phyloP scores from a whole-genome alignment of 2,113 vertebrate genomes.

The Hylia prasina region DNA sequence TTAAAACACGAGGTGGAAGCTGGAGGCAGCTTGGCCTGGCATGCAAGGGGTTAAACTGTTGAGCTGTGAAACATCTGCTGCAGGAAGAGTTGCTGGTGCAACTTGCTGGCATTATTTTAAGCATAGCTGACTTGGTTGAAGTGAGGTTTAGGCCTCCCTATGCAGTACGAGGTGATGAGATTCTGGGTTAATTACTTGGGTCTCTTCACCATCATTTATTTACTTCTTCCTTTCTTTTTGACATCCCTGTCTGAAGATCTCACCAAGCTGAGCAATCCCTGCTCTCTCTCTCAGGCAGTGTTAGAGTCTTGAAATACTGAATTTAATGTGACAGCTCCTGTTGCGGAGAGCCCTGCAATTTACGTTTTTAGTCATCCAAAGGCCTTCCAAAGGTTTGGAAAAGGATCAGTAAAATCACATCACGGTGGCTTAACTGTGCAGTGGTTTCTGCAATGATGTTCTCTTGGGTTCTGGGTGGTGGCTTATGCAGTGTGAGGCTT shows the following conservation, averaged over 20 bases:
- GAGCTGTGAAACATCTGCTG: background rate
- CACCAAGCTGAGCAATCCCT: background rate
- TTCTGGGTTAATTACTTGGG: background rate
- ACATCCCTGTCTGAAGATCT: background rate
- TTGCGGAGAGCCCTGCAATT: background rate
- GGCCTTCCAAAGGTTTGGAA: background rate
- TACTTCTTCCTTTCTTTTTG: background rate
- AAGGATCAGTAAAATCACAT: background rate
- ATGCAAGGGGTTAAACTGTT: background rate
- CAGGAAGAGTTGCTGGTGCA: background rate
- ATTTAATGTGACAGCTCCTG: background rate
- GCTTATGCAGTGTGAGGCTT: background rate
- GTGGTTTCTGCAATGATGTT: background rate
- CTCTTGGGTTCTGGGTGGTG: fast-evolving
- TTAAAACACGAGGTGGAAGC: background rate
- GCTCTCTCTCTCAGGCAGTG: background rate
- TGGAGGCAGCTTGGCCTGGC: background rate
- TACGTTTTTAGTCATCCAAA: background rate
- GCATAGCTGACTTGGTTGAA: background rate
- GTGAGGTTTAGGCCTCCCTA: background rate
- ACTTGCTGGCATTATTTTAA: background rate
- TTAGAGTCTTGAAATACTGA: background rate
- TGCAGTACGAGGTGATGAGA: background rate
- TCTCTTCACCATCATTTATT: background rate
- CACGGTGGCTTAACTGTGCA: background rate